A percentile compares a stretch with the other conserved stretches of the same genome.
Conservation (phyloP, 2,797 vertebrate species). For the Vespertilio murinus region DNA sequence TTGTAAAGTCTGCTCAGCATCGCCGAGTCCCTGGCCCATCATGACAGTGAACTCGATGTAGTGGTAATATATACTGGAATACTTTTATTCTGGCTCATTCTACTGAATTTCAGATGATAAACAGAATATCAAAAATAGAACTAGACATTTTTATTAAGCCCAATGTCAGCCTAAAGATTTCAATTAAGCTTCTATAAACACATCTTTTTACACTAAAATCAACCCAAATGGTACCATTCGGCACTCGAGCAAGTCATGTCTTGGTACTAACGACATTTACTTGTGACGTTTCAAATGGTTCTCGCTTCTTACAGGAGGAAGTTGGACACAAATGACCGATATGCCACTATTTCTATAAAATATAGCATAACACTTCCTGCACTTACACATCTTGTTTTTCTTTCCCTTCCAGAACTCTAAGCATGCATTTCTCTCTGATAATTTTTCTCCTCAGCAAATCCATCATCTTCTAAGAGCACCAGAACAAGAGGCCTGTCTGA, state of each 20-base stretch:
- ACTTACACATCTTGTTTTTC: constrained; percentile 55
- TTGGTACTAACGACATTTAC: background rate
- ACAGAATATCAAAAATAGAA: background rate
- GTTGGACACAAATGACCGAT: background rate
- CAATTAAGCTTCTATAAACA: constrained; percentile 42
- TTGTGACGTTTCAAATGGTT: background rate
- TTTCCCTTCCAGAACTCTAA: constrained; percentile 43
- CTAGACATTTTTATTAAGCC: constrained; percentile 33
- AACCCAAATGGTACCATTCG: background rate
- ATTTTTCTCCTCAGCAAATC: constrained; percentile 37
- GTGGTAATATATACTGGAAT: background rate
- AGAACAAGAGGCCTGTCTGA: background rate
- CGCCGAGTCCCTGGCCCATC: background rate
- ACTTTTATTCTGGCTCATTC: constrained; percentile 45
- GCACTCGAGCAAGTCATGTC: background rate
- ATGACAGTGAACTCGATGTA: constrained; percentile 18
- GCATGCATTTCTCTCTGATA: background rate
- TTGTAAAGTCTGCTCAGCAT: constrained; percentile 50
- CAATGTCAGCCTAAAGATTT: constrained; percentile 26
- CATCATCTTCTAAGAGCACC: constrained; percentile 6
- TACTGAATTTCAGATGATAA: constrained; percentile 33
- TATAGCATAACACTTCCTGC: background rate
- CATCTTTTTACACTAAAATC: background rate
- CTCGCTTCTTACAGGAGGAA: background rate
- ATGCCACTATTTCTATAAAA: background rate